These are phyloP conservation scores for Pecten maximus DNA, from an alignment of 2,888 invertebrate species.

Conservation along the genomic window DNA sequence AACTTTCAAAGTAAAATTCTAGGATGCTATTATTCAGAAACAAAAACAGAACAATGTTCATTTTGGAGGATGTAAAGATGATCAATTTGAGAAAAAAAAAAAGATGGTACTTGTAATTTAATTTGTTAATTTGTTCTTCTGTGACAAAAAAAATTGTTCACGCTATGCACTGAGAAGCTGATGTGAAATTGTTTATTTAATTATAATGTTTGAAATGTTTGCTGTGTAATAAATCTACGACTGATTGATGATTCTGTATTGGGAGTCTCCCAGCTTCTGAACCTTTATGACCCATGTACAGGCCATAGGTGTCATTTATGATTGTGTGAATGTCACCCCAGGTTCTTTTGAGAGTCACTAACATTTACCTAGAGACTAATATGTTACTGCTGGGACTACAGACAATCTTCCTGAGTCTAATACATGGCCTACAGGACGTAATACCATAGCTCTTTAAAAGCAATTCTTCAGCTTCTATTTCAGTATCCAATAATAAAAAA, in stretches of 20 bases:
- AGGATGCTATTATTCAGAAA: neutral
- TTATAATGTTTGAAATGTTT: neutral
- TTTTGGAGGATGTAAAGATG: conserved; percentile 7
- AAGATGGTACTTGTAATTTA: neutral
- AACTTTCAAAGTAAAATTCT: neutral
- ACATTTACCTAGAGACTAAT: neutral
- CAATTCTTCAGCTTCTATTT: neutral
- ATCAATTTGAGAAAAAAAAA: neutral
- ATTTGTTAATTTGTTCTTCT: neutral
- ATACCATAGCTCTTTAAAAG: neutral
- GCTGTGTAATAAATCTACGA: neutral
- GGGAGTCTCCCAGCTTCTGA: neutral
- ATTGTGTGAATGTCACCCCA: neutral
- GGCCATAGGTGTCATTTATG: neutral
- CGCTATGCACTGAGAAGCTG: neutral
- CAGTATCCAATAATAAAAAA: neutral
- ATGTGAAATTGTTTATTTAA: neutral
- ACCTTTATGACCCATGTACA: neutral
- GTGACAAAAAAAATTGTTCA: neutral
- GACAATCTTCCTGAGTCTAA: neutral
- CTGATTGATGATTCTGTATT: neutral
- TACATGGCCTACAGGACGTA: neutral
- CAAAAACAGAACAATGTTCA: neutral
- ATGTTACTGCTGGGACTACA: neutral
- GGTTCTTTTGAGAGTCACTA: neutral